phyloP scores from a whole-genome alignment of 2,797 vertebrate species.

The Bucorvus abyssinicus region DNA sequence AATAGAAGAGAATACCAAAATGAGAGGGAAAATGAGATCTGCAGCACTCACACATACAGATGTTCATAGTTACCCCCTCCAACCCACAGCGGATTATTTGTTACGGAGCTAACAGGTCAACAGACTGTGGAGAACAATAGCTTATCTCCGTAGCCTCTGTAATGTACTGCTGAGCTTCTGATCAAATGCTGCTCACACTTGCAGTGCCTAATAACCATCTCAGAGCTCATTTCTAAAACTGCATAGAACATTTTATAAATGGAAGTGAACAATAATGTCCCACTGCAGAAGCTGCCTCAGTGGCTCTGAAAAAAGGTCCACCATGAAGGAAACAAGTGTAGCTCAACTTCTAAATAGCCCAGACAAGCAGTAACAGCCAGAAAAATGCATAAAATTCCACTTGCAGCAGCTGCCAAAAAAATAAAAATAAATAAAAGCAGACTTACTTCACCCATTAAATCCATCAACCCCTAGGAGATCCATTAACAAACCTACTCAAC shows the following conservation, averaged over 20 bases:
- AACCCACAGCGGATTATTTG: not conserved
- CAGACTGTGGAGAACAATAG: not conserved
- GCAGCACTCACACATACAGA: not conserved
- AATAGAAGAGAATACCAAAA: not conserved
- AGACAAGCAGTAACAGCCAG: slow-evolving; percentile 58
- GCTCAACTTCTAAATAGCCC: slow-evolving; percentile 26
- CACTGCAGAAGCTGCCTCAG: not conserved
- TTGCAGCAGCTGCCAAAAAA: slow-evolving; percentile 55
- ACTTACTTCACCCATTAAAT: slow-evolving; percentile 58
- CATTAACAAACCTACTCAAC: not conserved
- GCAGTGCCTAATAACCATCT: not conserved
- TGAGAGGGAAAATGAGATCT: not conserved
- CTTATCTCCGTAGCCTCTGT: not conserved
- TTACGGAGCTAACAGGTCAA: not conserved
- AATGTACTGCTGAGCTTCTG: not conserved
- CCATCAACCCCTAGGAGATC: slow-evolving; percentile 22
- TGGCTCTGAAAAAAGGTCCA: not conserved
- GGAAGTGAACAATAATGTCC: not conserved
- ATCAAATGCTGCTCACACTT: not conserved
- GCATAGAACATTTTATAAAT: not conserved
- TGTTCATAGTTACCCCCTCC: not conserved
- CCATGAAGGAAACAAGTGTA: slow-evolving; percentile 3
- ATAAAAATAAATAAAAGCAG: slow-evolving; percentile 53
- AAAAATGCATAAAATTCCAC: slow-evolving; percentile 64
- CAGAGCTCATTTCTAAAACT: not conserved